Percentiles rank a stretch among this genome's conserved stretches.
Conservation (phyloP, 2,113 vertebrate genomes). For the Oreocharis arfaki region DNA sequence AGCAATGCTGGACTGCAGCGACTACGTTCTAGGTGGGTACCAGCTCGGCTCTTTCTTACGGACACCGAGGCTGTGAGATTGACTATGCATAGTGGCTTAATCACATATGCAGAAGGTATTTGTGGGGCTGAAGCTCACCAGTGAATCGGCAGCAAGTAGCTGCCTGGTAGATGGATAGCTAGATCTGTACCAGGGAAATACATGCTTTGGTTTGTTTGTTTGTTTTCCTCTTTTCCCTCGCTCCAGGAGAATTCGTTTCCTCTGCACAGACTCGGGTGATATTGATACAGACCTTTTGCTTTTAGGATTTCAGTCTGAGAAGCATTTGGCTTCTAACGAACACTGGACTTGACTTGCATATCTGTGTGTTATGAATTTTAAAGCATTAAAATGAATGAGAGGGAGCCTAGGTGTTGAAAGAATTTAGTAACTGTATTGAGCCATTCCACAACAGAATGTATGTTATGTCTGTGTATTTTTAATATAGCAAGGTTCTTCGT, state of each 20-base stretch:
- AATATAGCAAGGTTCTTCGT: constrained; percentile 12
- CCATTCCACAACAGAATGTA: background rate
- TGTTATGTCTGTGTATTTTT: constrained; percentile 17
- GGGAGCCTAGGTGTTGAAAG: background rate
- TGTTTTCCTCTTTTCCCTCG: background rate
- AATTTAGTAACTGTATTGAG: background rate
- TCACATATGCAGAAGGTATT: constrained; percentile 66
- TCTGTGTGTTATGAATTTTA: background rate
- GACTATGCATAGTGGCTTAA: constrained; percentile 72
- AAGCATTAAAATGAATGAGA: background rate
- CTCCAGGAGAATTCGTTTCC: background rate
- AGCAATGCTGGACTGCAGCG: constrained; percentile 83
- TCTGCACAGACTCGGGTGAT: background rate
- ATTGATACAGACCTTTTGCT: constrained; percentile 2
- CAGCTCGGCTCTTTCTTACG: constrained; percentile 65
- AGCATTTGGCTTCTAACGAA: constrained; percentile 8
- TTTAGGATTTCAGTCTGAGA: constrained; percentile 21
- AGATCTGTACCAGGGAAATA: background rate
- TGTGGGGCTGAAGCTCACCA: constrained; percentile 40
- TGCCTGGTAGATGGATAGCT: background rate
- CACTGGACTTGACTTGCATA: background rate
- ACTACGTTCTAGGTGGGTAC: constrained; percentile 83
- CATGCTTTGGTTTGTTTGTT: background rate
- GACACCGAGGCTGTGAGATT: constrained; percentile 67
- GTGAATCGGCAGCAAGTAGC: constrained; percentile 30